Conservation (phyloP, 23 tunicate species). For the Corella eumyota region DNA sequence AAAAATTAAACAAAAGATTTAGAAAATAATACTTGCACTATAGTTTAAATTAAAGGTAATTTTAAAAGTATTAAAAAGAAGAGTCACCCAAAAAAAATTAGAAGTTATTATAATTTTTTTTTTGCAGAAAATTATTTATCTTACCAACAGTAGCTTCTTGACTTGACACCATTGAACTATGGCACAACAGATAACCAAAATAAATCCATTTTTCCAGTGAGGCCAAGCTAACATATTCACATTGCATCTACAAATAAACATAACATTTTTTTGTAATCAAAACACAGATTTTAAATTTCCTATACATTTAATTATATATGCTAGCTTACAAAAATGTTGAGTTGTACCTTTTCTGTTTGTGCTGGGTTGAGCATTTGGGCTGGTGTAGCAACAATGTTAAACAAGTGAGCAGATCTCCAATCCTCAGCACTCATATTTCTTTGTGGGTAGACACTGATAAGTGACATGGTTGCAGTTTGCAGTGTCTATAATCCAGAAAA, state of each 20-base stretch:
- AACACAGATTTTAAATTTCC: too few species aligned
- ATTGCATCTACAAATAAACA: constrained; percentile 73
- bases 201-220: constrained; percentile 79
- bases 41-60: too few species aligned
- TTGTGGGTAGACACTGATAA: constrained; percentile 66
- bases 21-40: not conserved
- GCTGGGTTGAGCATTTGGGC: constrained; percentile 91
- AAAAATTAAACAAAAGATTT: not conserved
- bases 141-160: constrained; percentile 73
- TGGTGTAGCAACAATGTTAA: constrained; percentile 70
- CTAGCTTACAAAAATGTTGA: too few species aligned
- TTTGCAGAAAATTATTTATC: too few species aligned
- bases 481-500: constrained; percentile 32
- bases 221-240: constrained; percentile 78
- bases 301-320: too few species aligned
- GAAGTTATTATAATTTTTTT: too few species aligned
- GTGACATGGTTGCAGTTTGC: constrained; percentile 54
- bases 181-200: constrained; percentile 88
- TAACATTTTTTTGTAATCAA: not conserved
- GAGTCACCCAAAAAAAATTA: too few species aligned
- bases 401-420: constrained; percentile 65
- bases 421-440: constrained; percentile 57
- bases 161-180: constrained; percentile 43
- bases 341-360: constrained; percentile 57
- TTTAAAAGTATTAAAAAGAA: too few species aligned